Percentiles rank a stretch among this genome's conserved stretches.
phyloP scores from a whole-genome alignment of 2,797 vertebrate genomes.

The Mormyrops attenuatus region DNA sequence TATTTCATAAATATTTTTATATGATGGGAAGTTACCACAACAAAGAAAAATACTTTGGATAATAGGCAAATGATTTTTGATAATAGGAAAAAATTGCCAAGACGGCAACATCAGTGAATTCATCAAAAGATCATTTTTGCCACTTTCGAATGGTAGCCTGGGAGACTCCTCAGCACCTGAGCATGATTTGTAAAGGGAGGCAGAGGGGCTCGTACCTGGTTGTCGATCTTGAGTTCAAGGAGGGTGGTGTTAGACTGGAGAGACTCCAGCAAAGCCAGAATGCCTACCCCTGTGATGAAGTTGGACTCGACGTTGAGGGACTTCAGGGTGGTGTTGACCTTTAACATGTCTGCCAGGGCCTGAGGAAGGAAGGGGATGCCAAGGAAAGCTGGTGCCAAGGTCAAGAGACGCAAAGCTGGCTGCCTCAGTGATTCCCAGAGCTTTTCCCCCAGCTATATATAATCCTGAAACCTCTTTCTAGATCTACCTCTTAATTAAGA shows the following conservation, averaged over 20 bases:
- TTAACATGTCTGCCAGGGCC: constrained; percentile 92
- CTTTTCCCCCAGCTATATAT: neutral
- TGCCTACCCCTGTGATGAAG: constrained; percentile 88
- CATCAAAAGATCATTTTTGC: neutral
- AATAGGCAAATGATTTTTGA: neutral
- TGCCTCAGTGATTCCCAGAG: neutral
- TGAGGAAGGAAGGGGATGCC: constrained; percentile 40
- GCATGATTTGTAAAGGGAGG: neutral
- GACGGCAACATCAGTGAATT: neutral
- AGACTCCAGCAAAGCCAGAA: constrained; percentile 75
- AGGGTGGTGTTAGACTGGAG: constrained; percentile 82
- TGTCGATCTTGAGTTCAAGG: constrained; percentile 91
- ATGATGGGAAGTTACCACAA: neutral
- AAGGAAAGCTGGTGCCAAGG: neutral
- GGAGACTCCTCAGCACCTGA: neutral
- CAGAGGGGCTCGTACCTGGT: constrained; percentile 71
- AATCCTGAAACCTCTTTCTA: neutral
- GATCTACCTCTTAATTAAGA: neutral
- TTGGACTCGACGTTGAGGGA: constrained; percentile 94
- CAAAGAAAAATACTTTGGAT: neutral
- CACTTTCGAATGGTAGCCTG: neutral
- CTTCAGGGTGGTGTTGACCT: constrained; percentile 80
- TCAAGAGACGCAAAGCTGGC: neutral
- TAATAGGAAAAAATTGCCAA: neutral
- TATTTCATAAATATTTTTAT: neutral